Percentiles rank a stretch among this genome's conserved stretches.
Conservation (phyloP, 2,888 invertebrate genomes). For the Archips xylosteana region DNA sequence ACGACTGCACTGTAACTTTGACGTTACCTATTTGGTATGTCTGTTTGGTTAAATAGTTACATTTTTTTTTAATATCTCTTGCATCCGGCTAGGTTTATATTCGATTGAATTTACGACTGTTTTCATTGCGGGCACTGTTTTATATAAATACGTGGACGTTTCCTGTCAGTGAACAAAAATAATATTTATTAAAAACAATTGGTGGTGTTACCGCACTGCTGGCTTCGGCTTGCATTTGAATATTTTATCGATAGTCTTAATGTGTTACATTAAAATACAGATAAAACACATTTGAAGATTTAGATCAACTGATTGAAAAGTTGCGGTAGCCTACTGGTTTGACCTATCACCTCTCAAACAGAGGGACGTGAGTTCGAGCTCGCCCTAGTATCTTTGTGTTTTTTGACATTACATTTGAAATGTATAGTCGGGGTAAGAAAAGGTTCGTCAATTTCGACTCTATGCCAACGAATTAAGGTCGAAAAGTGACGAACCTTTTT, state of each 20-base stretch:
- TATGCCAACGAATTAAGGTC: too few relatives aligned
- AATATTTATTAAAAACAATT: constrained; percentile 80
- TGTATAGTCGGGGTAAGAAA: too few relatives aligned
- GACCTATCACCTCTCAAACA: too few relatives aligned
- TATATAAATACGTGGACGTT: constrained; percentile 80
- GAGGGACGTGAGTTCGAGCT: too few relatives aligned
- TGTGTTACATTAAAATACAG: neutral
- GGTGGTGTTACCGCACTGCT: constrained; percentile 56
- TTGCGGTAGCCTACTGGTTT: too few relatives aligned
- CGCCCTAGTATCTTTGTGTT: too few relatives aligned
- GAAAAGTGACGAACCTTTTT: too few relatives aligned
- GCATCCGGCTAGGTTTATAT: constrained; percentile 81
- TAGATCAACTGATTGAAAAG: neutral
- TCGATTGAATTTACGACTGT: constrained; percentile 83
- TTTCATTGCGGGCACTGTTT: constrained; percentile 82
- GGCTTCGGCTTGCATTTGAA: constrained; percentile 13
- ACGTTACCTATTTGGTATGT: constrained; percentile 68
- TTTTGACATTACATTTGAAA: too few relatives aligned
- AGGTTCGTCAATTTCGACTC: too few relatives aligned
- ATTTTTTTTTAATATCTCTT: constrained; percentile 75
- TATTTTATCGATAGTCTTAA: neutral
- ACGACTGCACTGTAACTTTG: constrained; percentile 57
- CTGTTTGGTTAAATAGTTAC: constrained; percentile 73
- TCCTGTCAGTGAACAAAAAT: constrained; percentile 80
- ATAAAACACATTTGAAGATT: too few relatives aligned